Conservation (phyloP, 2,888 invertebrate genomes). For the Phyto melanocephala region DNA sequence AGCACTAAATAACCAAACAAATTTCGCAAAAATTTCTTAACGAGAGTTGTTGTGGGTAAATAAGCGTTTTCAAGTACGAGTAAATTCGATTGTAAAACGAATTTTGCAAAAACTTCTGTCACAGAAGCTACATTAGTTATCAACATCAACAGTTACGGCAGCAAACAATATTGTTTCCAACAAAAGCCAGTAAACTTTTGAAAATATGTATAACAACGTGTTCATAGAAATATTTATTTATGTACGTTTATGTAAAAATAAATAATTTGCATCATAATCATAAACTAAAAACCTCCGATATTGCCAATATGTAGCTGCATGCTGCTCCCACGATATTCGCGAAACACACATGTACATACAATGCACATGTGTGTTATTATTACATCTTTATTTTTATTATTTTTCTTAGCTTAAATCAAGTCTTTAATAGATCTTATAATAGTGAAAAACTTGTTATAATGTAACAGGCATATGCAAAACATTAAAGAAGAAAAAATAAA, state of each 20-base stretch:
- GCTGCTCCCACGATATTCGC: constrained; percentile 54
- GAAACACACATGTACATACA: background rate
- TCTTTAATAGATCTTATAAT: constrained; percentile 20
- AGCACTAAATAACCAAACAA: background rate
- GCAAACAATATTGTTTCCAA: background rate
- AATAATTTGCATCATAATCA: constrained; percentile 36
- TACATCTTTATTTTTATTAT: background rate
- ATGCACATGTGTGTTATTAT: background rate
- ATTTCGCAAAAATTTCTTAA: background rate
- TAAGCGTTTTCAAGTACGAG: no score
- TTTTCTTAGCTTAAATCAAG: background rate
- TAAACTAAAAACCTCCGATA: constrained; percentile 27
- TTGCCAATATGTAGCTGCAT: constrained; percentile 43
- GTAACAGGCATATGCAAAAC: constrained; percentile 32
- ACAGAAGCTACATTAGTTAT: constrained; percentile 19
- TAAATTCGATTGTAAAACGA: background rate
- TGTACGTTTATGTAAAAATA: no score
- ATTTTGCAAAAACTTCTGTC: constrained; percentile 9
- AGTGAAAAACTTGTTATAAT: constrained; percentile 21
- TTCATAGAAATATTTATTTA: no score
- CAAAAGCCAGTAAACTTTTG: background rate
- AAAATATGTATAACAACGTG: no score
- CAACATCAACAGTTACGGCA: constrained; percentile 5
- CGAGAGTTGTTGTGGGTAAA: background rate
- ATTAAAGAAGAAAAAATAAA: background rate